Conservation (phyloP, 2,888 invertebrate species). For the Chaetoderma sp. region DNA sequence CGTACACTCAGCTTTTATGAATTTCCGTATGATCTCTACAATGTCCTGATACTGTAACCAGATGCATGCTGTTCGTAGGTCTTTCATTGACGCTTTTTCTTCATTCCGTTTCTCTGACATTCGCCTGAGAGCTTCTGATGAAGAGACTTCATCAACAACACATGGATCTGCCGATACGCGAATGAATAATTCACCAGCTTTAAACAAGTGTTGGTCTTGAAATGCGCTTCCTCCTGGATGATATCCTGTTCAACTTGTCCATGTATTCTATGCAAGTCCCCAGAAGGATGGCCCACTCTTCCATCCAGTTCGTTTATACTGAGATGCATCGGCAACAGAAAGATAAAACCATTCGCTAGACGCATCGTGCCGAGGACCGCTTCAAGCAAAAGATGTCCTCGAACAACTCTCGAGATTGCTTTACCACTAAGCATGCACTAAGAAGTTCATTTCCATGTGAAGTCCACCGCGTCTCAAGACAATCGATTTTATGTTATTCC, state of each 20-base stretch:
- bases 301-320: neutral
- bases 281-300: neutral
- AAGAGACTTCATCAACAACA: neutral
- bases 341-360: neutral
- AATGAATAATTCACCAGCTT: neutral
- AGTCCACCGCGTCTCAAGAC: slow-evolving; percentile 14
- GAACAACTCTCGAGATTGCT: slow-evolving; percentile 24
- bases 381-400: slow-evolving; percentile 33
- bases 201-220: neutral
- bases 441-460: slow-evolving; percentile 27
- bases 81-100: neutral
- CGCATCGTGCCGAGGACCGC: slow-evolving; percentile 4
- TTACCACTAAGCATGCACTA: slow-evolving; percentile 38
- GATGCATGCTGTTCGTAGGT: slow-evolving; percentile 8
- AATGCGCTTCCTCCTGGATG: neutral
- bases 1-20: slow-evolving; percentile 26
- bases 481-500: neutral
- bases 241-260: neutral
- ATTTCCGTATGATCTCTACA: slow-evolving; percentile 21
- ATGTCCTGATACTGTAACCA: slow-evolving; percentile 29
- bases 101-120: neutral
- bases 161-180: neutral
- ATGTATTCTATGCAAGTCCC: neutral
- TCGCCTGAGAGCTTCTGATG: neutral
- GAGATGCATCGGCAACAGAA: neutral